Evolutionary conservation across 2,113 vertebrate species (phyloP), one percentile per base, ranked within the genome.

Genomic region (Caretta caretta): DNA sequence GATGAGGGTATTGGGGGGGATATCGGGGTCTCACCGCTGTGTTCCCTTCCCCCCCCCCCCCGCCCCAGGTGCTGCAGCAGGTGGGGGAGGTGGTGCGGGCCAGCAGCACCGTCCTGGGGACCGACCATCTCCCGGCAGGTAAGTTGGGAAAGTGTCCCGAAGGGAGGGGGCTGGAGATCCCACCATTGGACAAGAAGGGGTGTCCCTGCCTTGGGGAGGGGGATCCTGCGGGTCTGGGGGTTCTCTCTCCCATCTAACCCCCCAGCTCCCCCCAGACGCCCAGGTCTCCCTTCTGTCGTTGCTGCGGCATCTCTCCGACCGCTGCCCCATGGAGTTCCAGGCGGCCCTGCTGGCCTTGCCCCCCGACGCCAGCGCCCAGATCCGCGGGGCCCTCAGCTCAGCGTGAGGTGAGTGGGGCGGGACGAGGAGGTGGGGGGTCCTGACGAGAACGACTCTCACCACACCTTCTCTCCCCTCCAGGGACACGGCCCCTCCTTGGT

Each of bases 281-380:
- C 98, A 98, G 95, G 96, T 95, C 4, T 79, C 94, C 8, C 76
- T 98, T 82, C 80, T 97, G 22, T 46, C 95, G 78, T 93, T 99
- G 79, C 96, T 99, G 83, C 98, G 94, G 5, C 95, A 98, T 57
- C 93, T 99, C 22, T 97, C 97, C 8, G 97, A 98, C 96, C 97
- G 93, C 27, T 98, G 99, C 78, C 51, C 98, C 0, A 96, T 98
- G 31, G 98, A 98, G 75, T 98, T 99, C 97, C 97, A 99, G 48
- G 93, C 87, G 2, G 98, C 98, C 20, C 86, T 98, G 91, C 97
- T 96, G 86, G 98, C 98, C 6, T 98, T 99, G 95, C 98, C 99
- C 86, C 93, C 94, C 7, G 98, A 99, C 84, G 98, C 98, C 81
- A 97, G 98, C 88, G 97, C 97, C 53, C 97, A 95, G 51, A 90